Evolutionary conservation across 1,140 invertebrate species (phyloP).

Genomic region (Zaprionus kolodkinae): DNA sequence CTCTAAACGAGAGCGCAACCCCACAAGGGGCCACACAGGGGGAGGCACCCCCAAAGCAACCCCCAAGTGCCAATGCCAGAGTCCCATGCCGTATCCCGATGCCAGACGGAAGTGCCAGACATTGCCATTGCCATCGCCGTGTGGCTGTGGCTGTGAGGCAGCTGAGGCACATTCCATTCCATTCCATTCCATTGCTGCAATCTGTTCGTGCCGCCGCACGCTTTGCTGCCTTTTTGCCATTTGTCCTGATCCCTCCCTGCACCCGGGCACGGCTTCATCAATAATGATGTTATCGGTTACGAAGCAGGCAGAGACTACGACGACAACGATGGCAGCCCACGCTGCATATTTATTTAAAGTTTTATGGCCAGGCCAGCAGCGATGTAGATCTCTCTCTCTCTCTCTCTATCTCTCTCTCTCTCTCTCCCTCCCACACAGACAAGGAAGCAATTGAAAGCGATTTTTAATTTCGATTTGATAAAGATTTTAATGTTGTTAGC

Average conservation of each 20-base stretch:
- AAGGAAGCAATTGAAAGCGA: conserved; percentile 75
- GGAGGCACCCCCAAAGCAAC: no score
- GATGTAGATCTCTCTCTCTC: conserved; percentile 4
- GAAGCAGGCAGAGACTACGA: conserved; percentile 53
- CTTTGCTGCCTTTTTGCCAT: conserved; percentile 65
- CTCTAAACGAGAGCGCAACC: conserved; percentile 70
- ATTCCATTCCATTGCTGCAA: conserved; percentile 48
- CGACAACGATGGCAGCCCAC: conserved; percentile 46
- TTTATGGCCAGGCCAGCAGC: conserved; percentile 66
- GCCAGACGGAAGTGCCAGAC: conserved; percentile 42
- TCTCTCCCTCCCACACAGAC: no score
- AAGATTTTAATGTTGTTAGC: conserved; percentile 78
- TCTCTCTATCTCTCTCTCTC: not conserved
- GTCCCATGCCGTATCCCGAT: conserved; percentile 1
- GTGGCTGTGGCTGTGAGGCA: conserved; percentile 45
- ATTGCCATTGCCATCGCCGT: conserved; percentile 45
- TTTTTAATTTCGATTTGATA: conserved; percentile 82
- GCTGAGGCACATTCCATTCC: conserved; percentile 62
- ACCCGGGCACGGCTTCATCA: conserved; percentile 70
- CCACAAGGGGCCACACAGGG: conserved; percentile 5
- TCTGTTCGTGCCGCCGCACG: conserved; percentile 64
- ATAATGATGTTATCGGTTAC: conserved; percentile 82
- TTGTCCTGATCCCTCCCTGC: conserved; percentile 28
- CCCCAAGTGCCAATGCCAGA: conserved; percentile 26
- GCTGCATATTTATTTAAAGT: conserved; percentile 82